phyloP scores from a whole-genome alignment of 2,113 vertebrate species.

The Tupaia chinensis region DNA sequence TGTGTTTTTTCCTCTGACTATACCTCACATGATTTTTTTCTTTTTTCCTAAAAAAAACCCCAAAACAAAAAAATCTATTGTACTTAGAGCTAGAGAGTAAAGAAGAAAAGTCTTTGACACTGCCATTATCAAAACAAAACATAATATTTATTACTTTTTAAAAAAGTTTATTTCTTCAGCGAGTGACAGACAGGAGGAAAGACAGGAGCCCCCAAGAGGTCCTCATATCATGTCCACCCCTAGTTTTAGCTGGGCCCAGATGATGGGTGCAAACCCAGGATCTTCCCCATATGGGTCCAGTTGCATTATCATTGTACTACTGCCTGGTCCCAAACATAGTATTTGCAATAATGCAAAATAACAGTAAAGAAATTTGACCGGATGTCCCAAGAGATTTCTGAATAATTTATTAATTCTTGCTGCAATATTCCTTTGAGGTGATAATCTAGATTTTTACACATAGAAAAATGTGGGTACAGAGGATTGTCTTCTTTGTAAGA shows the following conservation, averaged over 20 bases:
- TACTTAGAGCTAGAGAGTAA: neutral
- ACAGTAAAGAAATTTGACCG: neutral
- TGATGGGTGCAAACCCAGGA: no score
- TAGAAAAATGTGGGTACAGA: neutral
- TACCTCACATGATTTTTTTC: neutral
- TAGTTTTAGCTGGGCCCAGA: no score
- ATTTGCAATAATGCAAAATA: conserved; percentile 4
- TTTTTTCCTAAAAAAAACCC: neutral
- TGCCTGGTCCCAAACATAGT: neutral
- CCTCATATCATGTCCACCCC: no score
- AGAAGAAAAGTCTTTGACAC: neutral
- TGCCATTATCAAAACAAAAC: neutral
- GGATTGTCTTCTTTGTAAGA: conserved; percentile 30
- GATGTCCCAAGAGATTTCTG: conserved; percentile 45
- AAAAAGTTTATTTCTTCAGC: no score
- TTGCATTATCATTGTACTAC: no score
- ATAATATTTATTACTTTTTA: neutral
- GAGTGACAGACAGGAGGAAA: no score
- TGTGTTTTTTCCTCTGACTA: conserved; percentile 26
- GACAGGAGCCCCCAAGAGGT: no score
- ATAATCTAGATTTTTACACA: conserved; percentile 15
- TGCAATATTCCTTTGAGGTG: neutral
- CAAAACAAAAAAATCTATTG: neutral
- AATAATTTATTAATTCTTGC: conserved; percentile 24
- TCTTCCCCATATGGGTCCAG: no score